A percentile compares a stretch with the other conserved stretches of the same genome.
phyloP scores from a whole-genome alignment of 2,888 invertebrate species.

The Cerastis rubricosa region DNA sequence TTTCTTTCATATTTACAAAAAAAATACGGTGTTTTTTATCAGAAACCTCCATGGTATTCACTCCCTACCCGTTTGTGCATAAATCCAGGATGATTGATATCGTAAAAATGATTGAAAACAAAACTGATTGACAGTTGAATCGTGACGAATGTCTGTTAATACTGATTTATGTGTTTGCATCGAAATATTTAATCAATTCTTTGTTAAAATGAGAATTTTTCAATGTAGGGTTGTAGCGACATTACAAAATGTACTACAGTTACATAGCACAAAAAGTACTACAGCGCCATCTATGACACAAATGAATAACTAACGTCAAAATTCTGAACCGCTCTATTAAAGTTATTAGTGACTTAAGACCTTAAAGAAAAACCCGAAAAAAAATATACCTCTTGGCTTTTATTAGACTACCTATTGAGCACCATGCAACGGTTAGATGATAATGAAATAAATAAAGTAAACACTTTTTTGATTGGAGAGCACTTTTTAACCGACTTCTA shows the following conservation, averaged over 20 bases:
- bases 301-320: not conserved
- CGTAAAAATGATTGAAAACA: conserved; percentile 61
- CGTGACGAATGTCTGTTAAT: conserved; percentile 53
- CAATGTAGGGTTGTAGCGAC: not conserved
- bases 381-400: too few species aligned
- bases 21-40: conserved; percentile 18
- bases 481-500: too few species aligned
- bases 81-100: conserved; percentile 62
- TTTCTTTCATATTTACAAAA: conserved; percentile 28
- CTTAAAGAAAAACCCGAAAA: too few species aligned
- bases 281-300: not conserved
- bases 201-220: conserved; percentile 25
- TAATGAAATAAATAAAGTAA: too few species aligned
- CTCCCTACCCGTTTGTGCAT: conserved; percentile 19
- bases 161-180: conserved; percentile 62
- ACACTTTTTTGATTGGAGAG: too few species aligned
- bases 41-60: conserved; percentile 18
- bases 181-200: conserved; percentile 38
- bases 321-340: not conserved
- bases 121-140: conserved; percentile 62
- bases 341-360: too few species aligned
- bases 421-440: too few species aligned
- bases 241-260: not conserved
- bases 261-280: not conserved
- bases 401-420: too few species aligned